phyloP scores from a whole-genome alignment of 2,888 invertebrate species.

The Liopterus haemorrhoidalis region DNA sequence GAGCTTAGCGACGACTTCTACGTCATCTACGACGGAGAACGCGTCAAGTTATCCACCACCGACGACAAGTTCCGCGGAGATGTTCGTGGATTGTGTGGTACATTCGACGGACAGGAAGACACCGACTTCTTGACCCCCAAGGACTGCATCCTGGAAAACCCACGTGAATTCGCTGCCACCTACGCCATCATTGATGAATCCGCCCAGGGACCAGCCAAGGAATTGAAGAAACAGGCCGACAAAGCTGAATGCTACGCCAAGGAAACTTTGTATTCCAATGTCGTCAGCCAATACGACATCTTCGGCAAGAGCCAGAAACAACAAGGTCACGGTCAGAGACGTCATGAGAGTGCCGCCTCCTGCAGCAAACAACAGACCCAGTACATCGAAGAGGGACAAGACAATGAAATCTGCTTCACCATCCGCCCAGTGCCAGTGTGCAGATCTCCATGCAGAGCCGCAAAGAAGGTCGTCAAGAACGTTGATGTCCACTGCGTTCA shows the following conservation, averaged over 20 bases:
- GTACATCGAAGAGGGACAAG: slow-evolving; percentile 48
- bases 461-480: slow-evolving; percentile 45
- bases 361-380: slow-evolving; percentile 47
- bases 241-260: slow-evolving; percentile 44
- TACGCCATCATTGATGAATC: slow-evolving; percentile 51
- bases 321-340: slow-evolving; percentile 16
- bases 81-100: slow-evolving; percentile 62
- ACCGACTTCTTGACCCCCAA: slow-evolving; percentile 57
- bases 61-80: slow-evolving; percentile 48
- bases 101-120: slow-evolving; percentile 53
- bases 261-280: slow-evolving; percentile 41
- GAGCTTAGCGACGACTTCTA: slow-evolving; percentile 50
- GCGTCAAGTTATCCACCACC: slow-evolving; percentile 43
- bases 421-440: slow-evolving; percentile 53
- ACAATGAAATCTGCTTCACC: slow-evolving; percentile 56
- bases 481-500: slow-evolving; percentile 47
- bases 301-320: slow-evolving; percentile 31
- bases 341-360: slow-evolving; percentile 25
- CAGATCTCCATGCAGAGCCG: slow-evolving; percentile 47
- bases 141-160: slow-evolving; percentile 50
- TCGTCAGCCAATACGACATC: slow-evolving; percentile 44
- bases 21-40: slow-evolving; percentile 54
- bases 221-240: slow-evolving; percentile 45
- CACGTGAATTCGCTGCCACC: slow-evolving; percentile 52
- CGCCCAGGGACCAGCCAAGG: slow-evolving; percentile 46